Evolutionary conservation across 2,113 vertebrate genomes (phyloP).

Genomic region (Periophthalmus modestus): DNA sequence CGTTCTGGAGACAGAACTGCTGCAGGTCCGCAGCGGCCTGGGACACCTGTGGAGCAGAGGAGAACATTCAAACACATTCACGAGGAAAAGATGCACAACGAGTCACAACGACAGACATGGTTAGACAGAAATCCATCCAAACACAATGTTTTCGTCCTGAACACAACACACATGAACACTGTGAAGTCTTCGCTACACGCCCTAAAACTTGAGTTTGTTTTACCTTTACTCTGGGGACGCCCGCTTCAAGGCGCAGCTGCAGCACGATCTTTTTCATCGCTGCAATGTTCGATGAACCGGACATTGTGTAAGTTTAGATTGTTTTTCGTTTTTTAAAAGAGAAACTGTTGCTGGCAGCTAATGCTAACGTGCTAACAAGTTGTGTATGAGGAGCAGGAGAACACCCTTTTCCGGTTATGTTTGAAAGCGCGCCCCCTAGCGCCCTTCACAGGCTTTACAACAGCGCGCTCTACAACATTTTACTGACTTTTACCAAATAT

Average conservation of each 20-base stretch:
- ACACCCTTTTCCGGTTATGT: constrained; percentile 55
- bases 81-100: background rate
- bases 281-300: constrained; percentile 82
- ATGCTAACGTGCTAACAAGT: constrained; percentile 23
- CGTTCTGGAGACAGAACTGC: constrained; percentile 95
- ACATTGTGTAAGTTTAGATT: constrained; percentile 70
- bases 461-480: too few species aligned
- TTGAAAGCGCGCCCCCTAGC: constrained; percentile 12
- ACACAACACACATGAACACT: background rate
- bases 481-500: too few species aligned
- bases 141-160: background rate
- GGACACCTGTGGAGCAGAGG: constrained; percentile 82
- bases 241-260: constrained; percentile 89
- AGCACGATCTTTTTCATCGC: constrained; percentile 92
- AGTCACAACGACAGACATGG: background rate
- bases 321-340: background rate
- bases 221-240: constrained; percentile 90
- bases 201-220: background rate
- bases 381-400: constrained; percentile 16
- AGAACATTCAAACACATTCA: too few species aligned
- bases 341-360: background rate
- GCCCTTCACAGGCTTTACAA: background rate
- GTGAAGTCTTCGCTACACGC: constrained; percentile 18
- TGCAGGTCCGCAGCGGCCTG: constrained; percentile 94
- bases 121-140: background rate